Conservation (phyloP, 2,888 invertebrate species). For the Temnothorax ravouxi region DNA sequence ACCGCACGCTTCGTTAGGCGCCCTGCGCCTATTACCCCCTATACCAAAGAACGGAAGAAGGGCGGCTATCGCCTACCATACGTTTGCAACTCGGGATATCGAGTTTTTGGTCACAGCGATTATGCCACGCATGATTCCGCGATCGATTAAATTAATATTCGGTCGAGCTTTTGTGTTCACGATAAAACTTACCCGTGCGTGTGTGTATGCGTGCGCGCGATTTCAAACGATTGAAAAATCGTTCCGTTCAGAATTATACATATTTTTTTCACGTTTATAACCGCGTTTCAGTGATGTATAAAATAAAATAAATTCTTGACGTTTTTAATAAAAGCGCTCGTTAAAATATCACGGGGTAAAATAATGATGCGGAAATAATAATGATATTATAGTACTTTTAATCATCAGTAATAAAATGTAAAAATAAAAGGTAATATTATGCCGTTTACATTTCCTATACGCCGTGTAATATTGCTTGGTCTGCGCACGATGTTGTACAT, state of each 20-base stretch:
- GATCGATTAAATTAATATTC: constrained; percentile 58
- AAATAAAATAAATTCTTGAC: constrained; percentile 54
- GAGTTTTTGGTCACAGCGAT: constrained; percentile 57
- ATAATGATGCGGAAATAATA: constrained; percentile 54
- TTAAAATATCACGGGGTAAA: constrained; percentile 49
- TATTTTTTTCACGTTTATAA: constrained; percentile 55
- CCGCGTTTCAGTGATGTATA: constrained; percentile 43
- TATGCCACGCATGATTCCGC: constrained; percentile 55
- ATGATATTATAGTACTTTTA: constrained; percentile 48
- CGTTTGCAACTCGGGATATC: constrained; percentile 50
- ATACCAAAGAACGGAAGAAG: constrained; percentile 55
- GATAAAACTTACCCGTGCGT: constrained; percentile 47
- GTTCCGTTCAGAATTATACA: constrained; percentile 35
- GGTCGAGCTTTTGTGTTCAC: constrained; percentile 44
- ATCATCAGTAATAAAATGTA: constrained; percentile 43
- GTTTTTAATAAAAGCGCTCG: constrained; percentile 52
- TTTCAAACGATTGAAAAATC: constrained; percentile 55
- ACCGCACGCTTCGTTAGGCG: constrained; percentile 75
- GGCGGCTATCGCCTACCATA: constrained; percentile 44
- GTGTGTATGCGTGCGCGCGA: constrained; percentile 7
- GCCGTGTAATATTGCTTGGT: constrained; percentile 10
- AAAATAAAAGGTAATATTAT: constrained; percentile 50
- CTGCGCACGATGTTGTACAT: constrained; percentile 5
- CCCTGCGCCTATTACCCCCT: constrained; percentile 57
- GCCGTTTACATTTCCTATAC: constrained; percentile 25